Conservation (phyloP, 2,113 vertebrate genomes). For the Nansenia antarctica region DNA sequence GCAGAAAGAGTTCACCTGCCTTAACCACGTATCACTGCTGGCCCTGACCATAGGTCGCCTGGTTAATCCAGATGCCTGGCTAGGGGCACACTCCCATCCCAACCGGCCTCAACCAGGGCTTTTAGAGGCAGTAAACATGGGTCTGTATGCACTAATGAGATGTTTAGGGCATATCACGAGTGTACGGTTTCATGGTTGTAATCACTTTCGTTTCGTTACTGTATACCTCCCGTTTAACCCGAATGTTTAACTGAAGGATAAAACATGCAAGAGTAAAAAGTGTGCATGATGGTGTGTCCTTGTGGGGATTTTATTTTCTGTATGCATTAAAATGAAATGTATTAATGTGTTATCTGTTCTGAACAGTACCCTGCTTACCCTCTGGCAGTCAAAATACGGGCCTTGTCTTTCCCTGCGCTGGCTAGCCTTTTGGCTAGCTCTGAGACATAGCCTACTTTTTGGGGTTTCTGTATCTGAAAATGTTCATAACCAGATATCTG, state of each 20-base stretch:
- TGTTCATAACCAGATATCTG: background rate
- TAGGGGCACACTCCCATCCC: conserved; percentile 4
- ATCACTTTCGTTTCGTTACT: conserved; percentile 1
- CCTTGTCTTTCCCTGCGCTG: conserved; percentile 3
- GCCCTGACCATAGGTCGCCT: background rate
- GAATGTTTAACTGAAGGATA: conserved; percentile 5
- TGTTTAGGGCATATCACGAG: background rate
- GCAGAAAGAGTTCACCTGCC: background rate
- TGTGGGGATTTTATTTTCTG: conserved; percentile 43
- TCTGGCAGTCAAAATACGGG: background rate
- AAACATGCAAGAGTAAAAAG: conserved; percentile 19
- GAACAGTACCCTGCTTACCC: background rate
- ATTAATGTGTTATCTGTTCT: conserved; percentile 30
- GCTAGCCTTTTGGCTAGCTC: no score
- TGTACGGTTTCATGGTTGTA: background rate
- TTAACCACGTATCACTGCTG: background rate
- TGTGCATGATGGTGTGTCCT: conserved; percentile 12
- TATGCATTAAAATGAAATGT: conserved; percentile 13
- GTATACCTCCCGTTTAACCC: background rate
- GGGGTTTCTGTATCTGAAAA: background rate
- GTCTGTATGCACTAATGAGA: background rate
- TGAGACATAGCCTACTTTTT: background rate
- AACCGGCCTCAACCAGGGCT: conserved; percentile 17
- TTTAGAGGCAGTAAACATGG: background rate
- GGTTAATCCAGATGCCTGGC: conserved; percentile 21